phyloP scores from a whole-genome alignment of 2,797 vertebrate genomes.

The Calcarius lapponicus region DNA sequence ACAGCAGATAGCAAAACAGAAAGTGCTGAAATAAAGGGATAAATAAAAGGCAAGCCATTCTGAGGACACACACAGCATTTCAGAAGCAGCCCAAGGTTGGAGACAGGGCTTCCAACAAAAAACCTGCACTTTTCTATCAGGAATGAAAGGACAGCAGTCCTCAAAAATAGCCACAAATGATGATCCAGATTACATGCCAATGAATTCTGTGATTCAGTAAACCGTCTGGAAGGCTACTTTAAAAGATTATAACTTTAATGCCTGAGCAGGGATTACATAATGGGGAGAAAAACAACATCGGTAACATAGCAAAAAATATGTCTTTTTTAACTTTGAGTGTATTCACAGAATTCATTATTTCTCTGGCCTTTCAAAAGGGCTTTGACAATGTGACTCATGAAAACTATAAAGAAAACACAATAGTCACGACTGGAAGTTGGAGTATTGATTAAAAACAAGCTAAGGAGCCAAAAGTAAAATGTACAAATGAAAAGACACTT shows the following conservation, averaged over 20 bases:
- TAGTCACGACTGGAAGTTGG: neutral
- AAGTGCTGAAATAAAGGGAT: neutral
- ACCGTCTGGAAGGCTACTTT: neutral
- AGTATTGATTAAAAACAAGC: neutral
- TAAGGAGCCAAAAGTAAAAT: neutral
- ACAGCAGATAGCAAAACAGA: neutral
- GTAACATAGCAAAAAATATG: neutral
- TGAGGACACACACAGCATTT: neutral
- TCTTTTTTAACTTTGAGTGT: neutral
- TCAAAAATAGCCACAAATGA: neutral
- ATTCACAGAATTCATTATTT: neutral
- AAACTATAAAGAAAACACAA: neutral
- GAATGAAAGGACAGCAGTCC: neutral
- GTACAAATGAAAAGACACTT: neutral
- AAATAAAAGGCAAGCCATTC: neutral
- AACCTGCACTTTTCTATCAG: neutral
- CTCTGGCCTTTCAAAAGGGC: conserved; percentile 2
- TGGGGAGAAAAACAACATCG: neutral
- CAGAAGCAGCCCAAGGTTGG: neutral
- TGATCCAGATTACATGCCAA: neutral
- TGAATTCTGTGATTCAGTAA: conserved; percentile 4
- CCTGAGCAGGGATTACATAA: conserved; percentile 7
- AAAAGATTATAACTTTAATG: conserved; percentile 24
- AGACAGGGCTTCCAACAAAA: neutral
- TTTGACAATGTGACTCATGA: neutral